Conservation (phyloP, 2,113 vertebrate genomes). For the Forbesichthys agassizii region DNA sequence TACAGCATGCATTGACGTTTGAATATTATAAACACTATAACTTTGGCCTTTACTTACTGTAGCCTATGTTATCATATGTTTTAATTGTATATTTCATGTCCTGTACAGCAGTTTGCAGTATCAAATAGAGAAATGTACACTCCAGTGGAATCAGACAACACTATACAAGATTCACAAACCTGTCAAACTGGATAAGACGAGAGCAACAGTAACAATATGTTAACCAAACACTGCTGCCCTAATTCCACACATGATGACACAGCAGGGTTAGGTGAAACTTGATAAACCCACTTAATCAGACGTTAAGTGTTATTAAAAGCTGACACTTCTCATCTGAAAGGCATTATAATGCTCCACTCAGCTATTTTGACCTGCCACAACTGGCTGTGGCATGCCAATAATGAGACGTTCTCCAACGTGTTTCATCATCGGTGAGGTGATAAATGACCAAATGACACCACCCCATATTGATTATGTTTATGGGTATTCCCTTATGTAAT, state of each 20-base stretch:
- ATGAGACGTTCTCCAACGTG: neutral
- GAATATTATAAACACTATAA: too few relatives aligned
- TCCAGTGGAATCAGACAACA: constrained; percentile 9
- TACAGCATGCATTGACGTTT: too few relatives aligned
- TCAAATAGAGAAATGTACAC: neutral
- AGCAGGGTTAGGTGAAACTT: neutral
- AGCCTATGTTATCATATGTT: too few relatives aligned
- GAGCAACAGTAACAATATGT: constrained; percentile 3
- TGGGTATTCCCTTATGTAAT: neutral
- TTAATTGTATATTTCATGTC: neutral
- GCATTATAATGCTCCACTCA: constrained; percentile 9
- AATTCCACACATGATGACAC: constrained; percentile 36
- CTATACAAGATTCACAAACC: constrained; percentile 1
- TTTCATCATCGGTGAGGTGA: neutral
- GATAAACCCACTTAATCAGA: constrained; percentile 25
- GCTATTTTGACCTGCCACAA: constrained; percentile 9
- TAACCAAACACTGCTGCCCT: constrained; percentile 12
- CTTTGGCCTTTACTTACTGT: too few relatives aligned
- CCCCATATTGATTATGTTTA: neutral
- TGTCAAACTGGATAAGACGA: constrained; percentile 23
- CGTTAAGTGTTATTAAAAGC: constrained; percentile 8
- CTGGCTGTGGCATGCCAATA: neutral
- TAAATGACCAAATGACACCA: neutral
- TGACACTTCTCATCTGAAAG: neutral
- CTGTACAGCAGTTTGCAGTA: neutral